phyloP scores from a whole-genome alignment of 2,113 vertebrate genomes.

The Gymnarchus niloticus region DNA sequence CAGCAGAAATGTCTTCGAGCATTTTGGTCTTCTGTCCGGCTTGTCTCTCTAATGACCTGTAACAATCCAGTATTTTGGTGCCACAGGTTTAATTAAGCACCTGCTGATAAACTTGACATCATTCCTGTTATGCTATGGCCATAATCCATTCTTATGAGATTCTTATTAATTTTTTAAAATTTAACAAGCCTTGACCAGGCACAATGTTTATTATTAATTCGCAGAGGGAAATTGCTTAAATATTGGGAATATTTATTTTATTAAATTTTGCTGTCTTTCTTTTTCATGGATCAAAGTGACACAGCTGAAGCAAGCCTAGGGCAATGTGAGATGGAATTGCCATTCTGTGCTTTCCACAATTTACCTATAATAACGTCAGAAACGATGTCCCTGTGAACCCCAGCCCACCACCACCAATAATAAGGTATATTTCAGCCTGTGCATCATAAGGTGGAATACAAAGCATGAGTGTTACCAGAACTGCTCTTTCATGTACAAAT shows the following conservation, averaged over 20 bases:
- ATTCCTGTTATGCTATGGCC: neutral
- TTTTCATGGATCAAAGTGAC: slow-evolving; percentile 8
- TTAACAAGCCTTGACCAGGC: neutral
- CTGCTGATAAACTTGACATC: neutral
- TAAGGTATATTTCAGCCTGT: neutral
- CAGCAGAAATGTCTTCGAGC: too few species aligned
- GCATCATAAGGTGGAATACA: neutral
- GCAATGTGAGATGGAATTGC: neutral
- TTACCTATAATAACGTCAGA: neutral
- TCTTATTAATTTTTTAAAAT: neutral
- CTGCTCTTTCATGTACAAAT: neutral
- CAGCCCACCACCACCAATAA: neutral
- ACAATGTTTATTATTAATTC: slow-evolving; percentile 7
- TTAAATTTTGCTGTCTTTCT: slow-evolving; percentile 3
- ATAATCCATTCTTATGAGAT: neutral
- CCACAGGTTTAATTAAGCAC: neutral
- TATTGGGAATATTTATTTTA: slow-evolving; percentile 5
- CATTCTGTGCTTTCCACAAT: neutral
- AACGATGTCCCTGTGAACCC: neutral
- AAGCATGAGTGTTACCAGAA: neutral
- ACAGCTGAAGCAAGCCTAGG: neutral
- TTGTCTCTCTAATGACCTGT: neutral
- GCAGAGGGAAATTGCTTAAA: slow-evolving; percentile 8
- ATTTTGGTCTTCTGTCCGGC: neutral
- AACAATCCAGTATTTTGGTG: neutral